Evolutionary conservation across 2,888 invertebrate species (phyloP).

Genomic region (Cephus runcator): DNA sequence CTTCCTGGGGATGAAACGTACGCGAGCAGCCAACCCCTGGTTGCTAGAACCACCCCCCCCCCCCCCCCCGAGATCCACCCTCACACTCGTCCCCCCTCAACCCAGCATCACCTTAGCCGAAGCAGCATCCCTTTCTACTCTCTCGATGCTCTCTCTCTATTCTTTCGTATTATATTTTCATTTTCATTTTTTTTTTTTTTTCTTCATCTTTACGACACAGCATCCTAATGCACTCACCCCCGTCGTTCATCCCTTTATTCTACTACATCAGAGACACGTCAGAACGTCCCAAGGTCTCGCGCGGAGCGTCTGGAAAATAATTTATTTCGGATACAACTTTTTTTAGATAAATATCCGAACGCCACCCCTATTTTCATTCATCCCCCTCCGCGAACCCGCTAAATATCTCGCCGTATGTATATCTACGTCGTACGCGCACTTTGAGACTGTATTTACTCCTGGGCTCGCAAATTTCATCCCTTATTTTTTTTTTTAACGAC

Average conservation of each 20-base stretch:
- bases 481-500: neutral
- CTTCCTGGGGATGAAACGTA: slow-evolving; percentile 8
- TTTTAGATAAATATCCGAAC: too few relatives aligned
- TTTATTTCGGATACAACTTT: too few relatives aligned
- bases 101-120: slow-evolving; percentile 2
- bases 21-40: slow-evolving; percentile 6
- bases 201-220: slow-evolving; percentile 7
- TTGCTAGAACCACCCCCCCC: neutral
- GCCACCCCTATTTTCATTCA: neutral
- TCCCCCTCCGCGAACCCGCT: neutral
- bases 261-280: too few relatives aligned
- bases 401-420: neutral
- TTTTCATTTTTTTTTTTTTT: neutral
- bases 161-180: neutral
- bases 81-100: slow-evolving; percentile 5
- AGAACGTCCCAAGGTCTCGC: too few relatives aligned
- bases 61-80: neutral
- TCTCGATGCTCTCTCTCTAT: neutral
- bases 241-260: neutral
- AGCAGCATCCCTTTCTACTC: neutral
- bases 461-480: neutral
- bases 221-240: neutral
- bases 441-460: neutral
- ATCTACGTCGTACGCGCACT: neutral
- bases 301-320: too few relatives aligned